Base-by-base conservation (phyloP, 2,888 invertebrate species). In the Heliconius erato region DNA sequence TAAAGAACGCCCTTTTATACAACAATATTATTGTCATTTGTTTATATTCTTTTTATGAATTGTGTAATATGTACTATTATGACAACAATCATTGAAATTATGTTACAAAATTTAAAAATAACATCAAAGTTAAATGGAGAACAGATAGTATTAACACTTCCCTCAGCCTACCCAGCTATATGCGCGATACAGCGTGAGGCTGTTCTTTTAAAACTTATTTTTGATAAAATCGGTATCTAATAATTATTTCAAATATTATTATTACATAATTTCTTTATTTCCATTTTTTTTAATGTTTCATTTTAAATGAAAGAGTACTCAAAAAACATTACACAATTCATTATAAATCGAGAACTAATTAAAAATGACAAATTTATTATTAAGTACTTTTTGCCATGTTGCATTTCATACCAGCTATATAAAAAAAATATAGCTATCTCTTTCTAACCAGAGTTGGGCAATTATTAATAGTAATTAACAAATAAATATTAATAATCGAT, bases 351-450 rank as follows among this genome's bases (percentile, higher is more conserved):
- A 54, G 9, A 44, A 74, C 23, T 74, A 23, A 44, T 72, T 26
- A 72, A 65, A 71, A 79, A 79, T 79, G 72, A 79, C 72, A 80
- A 80, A 49, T 74, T 76, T 59, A 65, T 72, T 80, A 49, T 80
- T 28, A 74, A 54, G 28, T 74, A 80, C 54, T 35, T 74, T 28
- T 49, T 80, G 80, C 67, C 65, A 80, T 80, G 65, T 80, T 79
- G 26, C 49, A 69, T 67, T 74, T 59, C 68, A 12, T 35, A 67
- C 26, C 67, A 35, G 26, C 74, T 28, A 76, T n/a, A 63, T 11
- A 40, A 40, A 35, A 74, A 23, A 11, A 74, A 26, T 54, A 74
- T 54, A 19, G 49, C 28, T 11, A 28, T 54, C 54, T 54, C 54
- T 28, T 32, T 74, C 54, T 32, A 74, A 26, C 74, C 54, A 54